phyloP scores from a whole-genome alignment of 2,888 invertebrate species.

The Peribatodes rhomboidaria region DNA sequence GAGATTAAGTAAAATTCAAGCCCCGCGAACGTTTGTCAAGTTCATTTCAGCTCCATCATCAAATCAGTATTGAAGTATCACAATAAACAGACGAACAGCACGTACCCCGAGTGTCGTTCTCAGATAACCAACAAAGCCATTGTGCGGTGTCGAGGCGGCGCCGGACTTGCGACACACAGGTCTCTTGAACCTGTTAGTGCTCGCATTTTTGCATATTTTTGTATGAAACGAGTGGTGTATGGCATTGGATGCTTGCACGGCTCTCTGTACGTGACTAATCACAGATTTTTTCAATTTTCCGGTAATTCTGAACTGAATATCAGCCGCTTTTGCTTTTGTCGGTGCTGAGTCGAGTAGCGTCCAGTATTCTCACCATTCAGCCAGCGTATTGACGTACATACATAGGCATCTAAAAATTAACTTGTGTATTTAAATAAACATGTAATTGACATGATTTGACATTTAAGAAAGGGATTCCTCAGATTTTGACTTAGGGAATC shows the following conservation, averaged over 20 bases:
- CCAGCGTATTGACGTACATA: too few species aligned
- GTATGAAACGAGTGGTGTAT: conserved; percentile 5
- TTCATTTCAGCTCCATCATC: neutral
- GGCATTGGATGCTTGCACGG: conserved; percentile 13
- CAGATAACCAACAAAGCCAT: conserved; percentile 28
- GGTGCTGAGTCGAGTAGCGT: too few species aligned
- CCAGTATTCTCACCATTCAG: too few species aligned
- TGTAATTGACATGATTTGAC: too few species aligned
- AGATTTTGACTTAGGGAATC: too few species aligned
- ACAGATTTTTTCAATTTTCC: neutral
- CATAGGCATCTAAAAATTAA: too few species aligned
- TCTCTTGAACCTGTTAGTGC: conserved; percentile 10
- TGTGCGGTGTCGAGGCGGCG: conserved; percentile 19
- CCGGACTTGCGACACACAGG: conserved; percentile 27
- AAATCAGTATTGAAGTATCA: neutral
- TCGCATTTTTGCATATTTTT: conserved; percentile 11
- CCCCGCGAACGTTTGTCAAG: neutral
- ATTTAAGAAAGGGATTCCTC: too few species aligned
- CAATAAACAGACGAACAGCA: conserved; percentile 2
- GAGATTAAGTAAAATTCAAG: too few species aligned
- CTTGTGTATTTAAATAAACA: too few species aligned
- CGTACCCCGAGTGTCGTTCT: conserved; percentile 24
- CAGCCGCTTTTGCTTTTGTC: too few species aligned
- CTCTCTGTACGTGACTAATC: neutral
- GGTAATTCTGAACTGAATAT: neutral